Percentiles rank a stretch among this genome's conserved stretches.
phyloP scores from a whole-genome alignment of 1,140 invertebrate genomes.

The Goniozus legneri region DNA sequence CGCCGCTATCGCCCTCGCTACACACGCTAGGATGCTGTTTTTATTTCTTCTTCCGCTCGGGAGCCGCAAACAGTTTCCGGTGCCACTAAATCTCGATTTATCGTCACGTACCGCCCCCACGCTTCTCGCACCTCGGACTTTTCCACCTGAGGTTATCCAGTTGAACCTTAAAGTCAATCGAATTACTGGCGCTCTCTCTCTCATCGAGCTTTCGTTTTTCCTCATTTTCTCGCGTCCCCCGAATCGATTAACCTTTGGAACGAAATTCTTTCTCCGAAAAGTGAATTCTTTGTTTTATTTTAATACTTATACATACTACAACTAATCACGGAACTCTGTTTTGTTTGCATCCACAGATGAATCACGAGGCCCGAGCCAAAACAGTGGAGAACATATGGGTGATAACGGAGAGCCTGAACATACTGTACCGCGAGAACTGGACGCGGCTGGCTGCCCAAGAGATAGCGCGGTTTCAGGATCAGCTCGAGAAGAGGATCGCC shows the following conservation, averaged over 20 bases:
- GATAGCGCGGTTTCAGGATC: constrained; percentile 84
- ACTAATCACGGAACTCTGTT: too few relatives aligned
- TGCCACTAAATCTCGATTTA: constrained; percentile 24
- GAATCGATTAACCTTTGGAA: too few relatives aligned
- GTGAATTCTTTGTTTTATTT: too few relatives aligned
- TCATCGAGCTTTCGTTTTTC: constrained; percentile 26
- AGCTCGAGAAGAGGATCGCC: constrained; percentile 73
- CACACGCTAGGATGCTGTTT: too few relatives aligned
- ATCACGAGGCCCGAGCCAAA: constrained; percentile 65
- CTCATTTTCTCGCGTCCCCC: too few relatives aligned
- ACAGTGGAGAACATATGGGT: constrained; percentile 91
- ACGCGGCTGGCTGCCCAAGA: constrained; percentile 81
- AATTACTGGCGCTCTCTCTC: constrained; percentile 28
- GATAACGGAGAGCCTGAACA: constrained; percentile 89
- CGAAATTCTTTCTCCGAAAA: too few relatives aligned
- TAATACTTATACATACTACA: too few relatives aligned
- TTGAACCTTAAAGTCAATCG: constrained; percentile 24
- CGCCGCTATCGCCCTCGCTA: too few relatives aligned
- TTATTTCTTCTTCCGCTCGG: constrained; percentile 11
- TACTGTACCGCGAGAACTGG: constrained; percentile 94
- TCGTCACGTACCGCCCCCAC: constrained; percentile 18
- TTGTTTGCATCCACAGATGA: constrained; percentile 43
- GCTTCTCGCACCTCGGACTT: constrained; percentile 20
- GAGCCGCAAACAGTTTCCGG: constrained; percentile 20
- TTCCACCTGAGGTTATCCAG: constrained; percentile 18